A percentile compares a stretch with the other conserved stretches of the same genome.
phyloP scores from a whole-genome alignment of 2,888 invertebrate species.

The Sialis lutaria region DNA sequence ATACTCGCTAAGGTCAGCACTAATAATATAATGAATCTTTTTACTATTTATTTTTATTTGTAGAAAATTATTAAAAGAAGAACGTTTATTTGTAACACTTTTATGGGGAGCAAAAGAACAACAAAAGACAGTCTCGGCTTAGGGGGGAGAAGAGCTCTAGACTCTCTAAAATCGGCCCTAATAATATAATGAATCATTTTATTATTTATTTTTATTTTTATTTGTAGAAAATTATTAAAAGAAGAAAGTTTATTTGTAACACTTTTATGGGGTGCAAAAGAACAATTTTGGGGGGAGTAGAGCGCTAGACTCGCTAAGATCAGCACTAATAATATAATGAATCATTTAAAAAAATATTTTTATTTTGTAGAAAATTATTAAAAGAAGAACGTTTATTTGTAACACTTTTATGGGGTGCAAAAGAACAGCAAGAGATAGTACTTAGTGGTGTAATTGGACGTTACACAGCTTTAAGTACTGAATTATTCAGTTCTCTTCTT shows the following conservation, averaged over 20 bases:
- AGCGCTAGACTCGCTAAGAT: no score
- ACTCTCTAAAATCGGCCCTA: no score
- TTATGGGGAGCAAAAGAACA: slow-evolving; percentile 58
- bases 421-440: slow-evolving; percentile 48
- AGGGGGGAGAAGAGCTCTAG: no score
- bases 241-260: slow-evolving; percentile 68
- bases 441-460: slow-evolving; percentile 56
- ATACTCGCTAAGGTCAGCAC: no score
- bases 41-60: no score
- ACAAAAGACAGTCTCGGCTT: slow-evolving; percentile 51
- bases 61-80: slow-evolving; percentile 51
- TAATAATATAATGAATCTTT: neutral
- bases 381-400: slow-evolving; percentile 67
- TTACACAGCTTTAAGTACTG: slow-evolving; percentile 59
- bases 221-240: slow-evolving; percentile 38
- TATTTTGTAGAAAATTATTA: slow-evolving; percentile 32
- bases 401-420: slow-evolving; percentile 59
- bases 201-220: no score
- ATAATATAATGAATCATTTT: neutral
- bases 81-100: slow-evolving; percentile 59
- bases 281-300: no score
- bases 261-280: slow-evolving; percentile 58
- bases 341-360: no score
- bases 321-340: neutral
- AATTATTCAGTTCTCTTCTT: slow-evolving; percentile 64